These are phyloP conservation scores for Oenanthe oenanthe DNA, from an alignment of 2,113 vertebrate genomes.

Conservation along the genomic window DNA sequence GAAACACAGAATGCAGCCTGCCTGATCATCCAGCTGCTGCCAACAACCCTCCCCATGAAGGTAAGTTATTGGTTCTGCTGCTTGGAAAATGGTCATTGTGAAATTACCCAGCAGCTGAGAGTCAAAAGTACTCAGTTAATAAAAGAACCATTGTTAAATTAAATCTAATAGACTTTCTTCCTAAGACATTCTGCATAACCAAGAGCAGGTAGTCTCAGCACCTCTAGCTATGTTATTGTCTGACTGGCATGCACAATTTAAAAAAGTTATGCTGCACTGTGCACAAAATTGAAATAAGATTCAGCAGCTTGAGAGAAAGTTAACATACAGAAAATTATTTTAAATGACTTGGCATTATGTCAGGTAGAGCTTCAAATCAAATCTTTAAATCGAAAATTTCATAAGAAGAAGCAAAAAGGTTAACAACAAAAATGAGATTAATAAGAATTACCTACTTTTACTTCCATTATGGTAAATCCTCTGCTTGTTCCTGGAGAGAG, in stretches of 20 bases:
- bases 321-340: not conserved
- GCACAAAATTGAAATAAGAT: not conserved
- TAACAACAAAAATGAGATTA: not conserved
- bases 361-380: not conserved
- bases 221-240: not conserved
- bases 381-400: not conserved
- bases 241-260: not conserved
- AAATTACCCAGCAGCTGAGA: not conserved
- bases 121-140: not conserved
- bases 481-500: constrained; percentile 17
- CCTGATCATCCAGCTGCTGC: not conserved
- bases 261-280: not conserved
- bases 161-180: not conserved
- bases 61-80: not conserved
- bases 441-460: not conserved
- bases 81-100: not conserved
- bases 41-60: not conserved
- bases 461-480: not conserved
- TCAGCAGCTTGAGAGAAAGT: not conserved
- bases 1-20: not conserved
- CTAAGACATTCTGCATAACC: not conserved
- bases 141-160: not conserved
- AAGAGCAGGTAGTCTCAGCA: not conserved
- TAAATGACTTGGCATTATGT: not conserved
- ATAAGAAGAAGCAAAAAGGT: not conserved